These are phyloP conservation scores for Clostera curtula DNA, from an alignment of 2,888 invertebrate species.

Conservation along the genomic window DNA sequence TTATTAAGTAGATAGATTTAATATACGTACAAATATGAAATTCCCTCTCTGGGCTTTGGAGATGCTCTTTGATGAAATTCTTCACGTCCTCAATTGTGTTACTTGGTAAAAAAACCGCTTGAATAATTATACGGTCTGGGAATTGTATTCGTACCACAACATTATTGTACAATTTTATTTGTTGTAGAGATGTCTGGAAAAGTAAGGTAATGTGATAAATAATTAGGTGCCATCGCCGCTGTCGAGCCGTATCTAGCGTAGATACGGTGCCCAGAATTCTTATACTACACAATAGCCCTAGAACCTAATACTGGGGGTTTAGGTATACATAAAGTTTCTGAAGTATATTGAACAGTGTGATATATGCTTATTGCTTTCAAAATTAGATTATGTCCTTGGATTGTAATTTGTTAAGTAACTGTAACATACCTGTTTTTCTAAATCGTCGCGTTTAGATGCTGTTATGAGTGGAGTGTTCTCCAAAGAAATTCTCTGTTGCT, in stretches of 20 bases:
- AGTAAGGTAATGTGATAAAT: background rate
- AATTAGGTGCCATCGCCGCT: too few species aligned
- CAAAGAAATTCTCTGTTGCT: conserved; percentile 75
- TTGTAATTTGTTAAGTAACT: too few species aligned
- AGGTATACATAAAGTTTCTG: too few species aligned
- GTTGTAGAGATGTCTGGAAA: conserved; percentile 47
- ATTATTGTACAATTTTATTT: conserved; percentile 81
- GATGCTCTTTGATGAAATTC: conserved; percentile 82
- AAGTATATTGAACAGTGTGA: too few species aligned
- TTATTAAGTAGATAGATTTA: too few species aligned
- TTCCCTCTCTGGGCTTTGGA: conserved; percentile 76
- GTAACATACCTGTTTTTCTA: conserved; percentile 46
- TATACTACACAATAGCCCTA: too few species aligned
- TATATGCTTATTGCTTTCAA: too few species aligned
- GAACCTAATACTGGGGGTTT: too few species aligned
- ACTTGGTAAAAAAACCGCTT: conserved; percentile 87
- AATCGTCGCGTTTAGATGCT: conserved; percentile 35
- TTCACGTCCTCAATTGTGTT: conserved; percentile 82
- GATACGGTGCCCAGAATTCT: too few species aligned
- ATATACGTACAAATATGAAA: conserved; percentile 92
- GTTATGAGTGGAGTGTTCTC: conserved; percentile 86
- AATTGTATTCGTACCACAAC: conserved; percentile 90
- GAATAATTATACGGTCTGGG: conserved; percentile 88
- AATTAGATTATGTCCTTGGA: too few species aligned
- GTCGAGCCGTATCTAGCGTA: too few species aligned